A percentile compares a stretch with the other conserved stretches of the same genome.
Conservation (phyloP, 2,113 vertebrate genomes). For the Aramus guarauna region DNA sequence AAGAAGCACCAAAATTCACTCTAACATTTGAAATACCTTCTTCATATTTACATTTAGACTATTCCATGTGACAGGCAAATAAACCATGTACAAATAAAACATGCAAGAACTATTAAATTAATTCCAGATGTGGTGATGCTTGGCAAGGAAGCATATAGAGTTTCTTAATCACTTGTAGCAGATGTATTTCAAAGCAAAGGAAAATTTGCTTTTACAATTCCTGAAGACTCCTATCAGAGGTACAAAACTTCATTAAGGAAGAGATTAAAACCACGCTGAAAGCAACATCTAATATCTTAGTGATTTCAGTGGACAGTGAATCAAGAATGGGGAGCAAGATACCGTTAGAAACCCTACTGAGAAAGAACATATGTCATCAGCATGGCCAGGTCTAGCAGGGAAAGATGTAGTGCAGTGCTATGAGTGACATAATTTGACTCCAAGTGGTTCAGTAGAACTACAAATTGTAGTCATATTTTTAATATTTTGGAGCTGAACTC, state of each 20-base stretch:
- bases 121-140: neutral
- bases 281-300: neutral
- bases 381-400: neutral
- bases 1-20: neutral
- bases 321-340: neutral
- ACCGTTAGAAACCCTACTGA: neutral
- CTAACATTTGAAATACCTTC: neutral
- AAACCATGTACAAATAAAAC: neutral
- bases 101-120: neutral
- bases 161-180: neutral
- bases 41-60: neutral
- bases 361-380: neutral
- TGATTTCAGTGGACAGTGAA: neutral
- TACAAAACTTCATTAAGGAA: neutral
- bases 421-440: neutral
- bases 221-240: neutral
- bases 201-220: neutral
- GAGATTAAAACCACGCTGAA: neutral
- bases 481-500: slow-evolving; percentile 14
- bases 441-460: neutral
- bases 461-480: neutral
- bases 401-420: neutral
- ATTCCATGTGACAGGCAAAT: neutral
- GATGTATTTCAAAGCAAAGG: neutral
- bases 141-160: neutral